These are phyloP conservation scores for Diorhabda elongata DNA, from an alignment of 1,140 invertebrate genomes.

Conservation along the genomic window DNA sequence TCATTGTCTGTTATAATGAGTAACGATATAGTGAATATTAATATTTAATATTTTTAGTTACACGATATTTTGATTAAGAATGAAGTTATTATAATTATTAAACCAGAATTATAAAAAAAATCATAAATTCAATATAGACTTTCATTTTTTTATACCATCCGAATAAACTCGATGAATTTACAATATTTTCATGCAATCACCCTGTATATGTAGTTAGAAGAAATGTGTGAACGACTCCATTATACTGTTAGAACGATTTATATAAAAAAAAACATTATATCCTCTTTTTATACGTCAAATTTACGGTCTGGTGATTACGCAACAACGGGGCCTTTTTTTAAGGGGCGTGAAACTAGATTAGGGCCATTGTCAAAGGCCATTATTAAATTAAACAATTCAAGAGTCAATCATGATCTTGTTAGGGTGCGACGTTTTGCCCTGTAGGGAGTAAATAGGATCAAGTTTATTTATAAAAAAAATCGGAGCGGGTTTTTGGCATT, in stretches of 20 bases:
- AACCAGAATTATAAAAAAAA: no score
- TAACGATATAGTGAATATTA: no score
- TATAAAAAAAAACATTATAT: slow-evolving; percentile 12
- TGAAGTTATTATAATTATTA: no score
- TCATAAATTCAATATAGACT: no score
- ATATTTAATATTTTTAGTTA: no score
- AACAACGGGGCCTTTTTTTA: slow-evolving; percentile 33
- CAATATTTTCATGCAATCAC: neutral
- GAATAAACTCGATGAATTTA: no score
- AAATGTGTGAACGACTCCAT: slow-evolving; percentile 17
- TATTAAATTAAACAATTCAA: slow-evolving; percentile 42
- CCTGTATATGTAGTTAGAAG: neutral
- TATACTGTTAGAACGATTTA: slow-evolving; percentile 9
- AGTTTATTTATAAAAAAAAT: slow-evolving; percentile 15
- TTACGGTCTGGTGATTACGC: slow-evolving; percentile 33
- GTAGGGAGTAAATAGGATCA: slow-evolving; percentile 15
- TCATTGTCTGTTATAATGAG: no score
- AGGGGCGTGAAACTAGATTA: slow-evolving; percentile 44
- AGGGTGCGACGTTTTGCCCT: slow-evolving; percentile 23
- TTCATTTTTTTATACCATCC: no score
- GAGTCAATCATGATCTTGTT: slow-evolving; percentile 39
- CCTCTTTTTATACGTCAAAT: slow-evolving; percentile 28
- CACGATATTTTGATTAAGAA: no score
- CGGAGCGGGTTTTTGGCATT: neutral
- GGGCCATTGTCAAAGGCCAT: slow-evolving; percentile 37